A percentile compares a stretch with the other conserved stretches of the same genome.
Evolutionary conservation across 2,113 vertebrate genomes (phyloP).

Genomic region (Rana temporaria): DNA sequence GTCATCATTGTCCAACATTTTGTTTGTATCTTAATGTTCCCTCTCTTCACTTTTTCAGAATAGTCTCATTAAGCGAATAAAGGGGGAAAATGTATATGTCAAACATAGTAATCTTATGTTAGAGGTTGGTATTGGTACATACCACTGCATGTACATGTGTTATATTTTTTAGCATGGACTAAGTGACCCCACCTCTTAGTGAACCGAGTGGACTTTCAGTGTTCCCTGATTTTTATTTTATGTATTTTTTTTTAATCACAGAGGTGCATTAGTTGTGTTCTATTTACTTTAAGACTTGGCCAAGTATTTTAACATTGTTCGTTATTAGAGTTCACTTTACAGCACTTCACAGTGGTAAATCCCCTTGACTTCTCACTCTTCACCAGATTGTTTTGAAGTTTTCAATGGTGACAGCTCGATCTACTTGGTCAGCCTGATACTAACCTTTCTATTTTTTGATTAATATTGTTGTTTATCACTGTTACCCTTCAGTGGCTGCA

Average conservation of each 20-base stretch:
- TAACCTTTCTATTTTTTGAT: slow-evolving; percentile 27
- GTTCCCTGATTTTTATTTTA: slow-evolving; percentile 57
- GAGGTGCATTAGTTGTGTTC: slow-evolving; percentile 52
- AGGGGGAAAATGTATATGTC: slow-evolving; percentile 96
- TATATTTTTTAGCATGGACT: slow-evolving; percentile 71
- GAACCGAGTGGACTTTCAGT: slow-evolving; percentile 57
- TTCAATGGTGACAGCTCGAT: slow-evolving; percentile 8
- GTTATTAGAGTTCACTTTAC: slow-evolving; percentile 29
- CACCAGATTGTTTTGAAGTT: slow-evolving; percentile 65
- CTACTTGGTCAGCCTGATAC: slow-evolving; percentile 16
- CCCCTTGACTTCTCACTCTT: slow-evolving; percentile 73
- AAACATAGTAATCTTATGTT: slow-evolving; percentile 99
- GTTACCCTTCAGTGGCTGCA: background rate
- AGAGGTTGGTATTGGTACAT: slow-evolving; percentile 91
- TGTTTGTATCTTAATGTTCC: slow-evolving; percentile 73
- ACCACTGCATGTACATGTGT: slow-evolving; percentile 82
- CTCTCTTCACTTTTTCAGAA: slow-evolving; percentile 87
- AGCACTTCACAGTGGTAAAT: slow-evolving; percentile 64
- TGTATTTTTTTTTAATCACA: slow-evolving; percentile 56
- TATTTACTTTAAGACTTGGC: background rate
- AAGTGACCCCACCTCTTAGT: slow-evolving; percentile 69
- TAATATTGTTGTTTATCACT: background rate
- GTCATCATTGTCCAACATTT: slow-evolving; percentile 64
- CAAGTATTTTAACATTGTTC: slow-evolving; percentile 60
- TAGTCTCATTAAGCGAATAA: slow-evolving; percentile 94